These are phyloP conservation scores for Caenorhabditis sp. DNA, from an alignment of 2,888 invertebrate genomes.

Conservation along the genomic window DNA sequence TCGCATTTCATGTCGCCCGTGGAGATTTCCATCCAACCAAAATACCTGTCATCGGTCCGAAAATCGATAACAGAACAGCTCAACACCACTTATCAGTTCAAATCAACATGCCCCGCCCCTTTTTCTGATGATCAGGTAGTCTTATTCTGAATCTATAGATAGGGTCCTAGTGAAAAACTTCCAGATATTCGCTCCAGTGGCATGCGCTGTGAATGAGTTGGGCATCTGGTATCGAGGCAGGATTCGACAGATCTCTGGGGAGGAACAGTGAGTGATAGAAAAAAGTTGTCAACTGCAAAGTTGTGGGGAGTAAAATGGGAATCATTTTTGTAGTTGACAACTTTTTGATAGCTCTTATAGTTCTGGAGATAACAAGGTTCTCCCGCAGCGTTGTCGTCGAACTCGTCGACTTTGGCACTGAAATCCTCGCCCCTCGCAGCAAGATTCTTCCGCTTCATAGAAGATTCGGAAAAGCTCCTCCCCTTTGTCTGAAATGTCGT, in stretches of 20 bases:
- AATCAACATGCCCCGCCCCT: background rate
- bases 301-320: background rate
- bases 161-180: too few relatives aligned
- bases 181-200: constrained; percentile 43
- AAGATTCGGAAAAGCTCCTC: constrained; percentile 54
- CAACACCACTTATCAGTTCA: constrained; percentile 37
- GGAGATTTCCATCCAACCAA: constrained; percentile 59
- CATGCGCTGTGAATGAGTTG: constrained; percentile 46
- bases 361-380: too few relatives aligned
- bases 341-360: too few relatives aligned
- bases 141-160: background rate
- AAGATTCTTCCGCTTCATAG: constrained; percentile 36
- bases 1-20: constrained; percentile 61
- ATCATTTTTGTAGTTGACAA: too few relatives aligned
- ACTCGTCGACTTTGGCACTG: constrained; percentile 54
- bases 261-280: constrained; percentile 45
- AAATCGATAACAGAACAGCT: constrained; percentile 49
- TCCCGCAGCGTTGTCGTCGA: constrained; percentile 60
- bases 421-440: constrained; percentile 32
- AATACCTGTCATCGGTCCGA: constrained; percentile 45
- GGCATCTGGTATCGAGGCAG: constrained; percentile 56
- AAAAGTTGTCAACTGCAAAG: too few relatives aligned
- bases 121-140: constrained; percentile 11
- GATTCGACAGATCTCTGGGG: constrained; percentile 53
- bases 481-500: constrained; percentile 56